Evolutionary conservation across 2,113 vertebrate species (phyloP).

Genomic region (Rhodinocichla rosea): DNA sequence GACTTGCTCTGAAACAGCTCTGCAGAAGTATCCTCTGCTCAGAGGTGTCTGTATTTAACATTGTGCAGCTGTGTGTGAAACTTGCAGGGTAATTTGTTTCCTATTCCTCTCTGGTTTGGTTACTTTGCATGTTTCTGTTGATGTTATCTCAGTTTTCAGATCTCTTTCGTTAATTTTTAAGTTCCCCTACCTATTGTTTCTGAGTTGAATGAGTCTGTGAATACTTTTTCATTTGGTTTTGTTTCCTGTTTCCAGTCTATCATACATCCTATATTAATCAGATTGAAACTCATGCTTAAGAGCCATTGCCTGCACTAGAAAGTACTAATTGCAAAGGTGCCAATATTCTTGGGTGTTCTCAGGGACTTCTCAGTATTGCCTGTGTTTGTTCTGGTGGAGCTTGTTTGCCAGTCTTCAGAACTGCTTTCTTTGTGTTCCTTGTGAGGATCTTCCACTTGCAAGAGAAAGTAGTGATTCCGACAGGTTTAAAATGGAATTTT

Average conservation of each 20-base stretch:
- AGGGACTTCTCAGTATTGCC: background rate
- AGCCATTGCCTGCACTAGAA: background rate
- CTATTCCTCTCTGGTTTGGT: background rate
- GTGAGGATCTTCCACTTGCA: background rate
- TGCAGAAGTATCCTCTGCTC: background rate
- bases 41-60: background rate
- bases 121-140: background rate
- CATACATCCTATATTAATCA: background rate
- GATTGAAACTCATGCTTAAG: background rate
- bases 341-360: accelerated
- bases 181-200: background rate
- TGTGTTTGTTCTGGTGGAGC: background rate
- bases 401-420: background rate
- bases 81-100: background rate
- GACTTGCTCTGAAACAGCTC: background rate
- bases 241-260: background rate
- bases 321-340: background rate
- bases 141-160: background rate
- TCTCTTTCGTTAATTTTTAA: background rate
- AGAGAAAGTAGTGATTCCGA: background rate
- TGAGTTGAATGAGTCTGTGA: background rate
- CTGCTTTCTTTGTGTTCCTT: background rate
- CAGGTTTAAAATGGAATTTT: background rate
- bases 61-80: background rate
- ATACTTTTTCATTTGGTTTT: background rate